Base-by-base conservation (phyloP, 2,888 invertebrate species). In the Anaspis maculata region DNA sequence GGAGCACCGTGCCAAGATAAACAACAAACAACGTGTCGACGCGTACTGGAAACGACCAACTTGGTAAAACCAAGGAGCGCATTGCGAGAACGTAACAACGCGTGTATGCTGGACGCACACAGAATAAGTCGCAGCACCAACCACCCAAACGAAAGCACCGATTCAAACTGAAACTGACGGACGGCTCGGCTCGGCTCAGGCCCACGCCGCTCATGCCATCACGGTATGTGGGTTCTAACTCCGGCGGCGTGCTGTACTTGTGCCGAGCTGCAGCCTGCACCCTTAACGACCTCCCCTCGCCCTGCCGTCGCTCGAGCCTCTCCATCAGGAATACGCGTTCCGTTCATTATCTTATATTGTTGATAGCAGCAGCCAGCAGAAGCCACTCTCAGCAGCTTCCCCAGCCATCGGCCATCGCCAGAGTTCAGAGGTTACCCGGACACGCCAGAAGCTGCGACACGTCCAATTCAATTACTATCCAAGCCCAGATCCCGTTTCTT, bases 291-390 rank as follows among this genome's bases (percentile, higher is more conserved):
- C 22, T 30, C 12, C 26, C 30, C 14, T 29, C 13, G 21, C 14
- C 29, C 30, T 34, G 23, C 29, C 23, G 16, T 15, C 11, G 30
- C n/a, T n/a, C n/a, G n/a, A n/a, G 12, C 16, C 27, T 32, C 34
- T 32, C 28, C 34, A 25, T 34, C 34, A 32, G 29, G 28, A 39
- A 32, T 44, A 45, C 43, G 42, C 9, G 6, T 5, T 36, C 42
- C 48, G 44, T 46, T 46, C 45, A 45, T 49, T 49, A 49, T 50
- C 47, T 50, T 45, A 44, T 42, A 49, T 49, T 48, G 49, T 51
- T 46, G 47, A 51, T 39, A 28, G 32, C 21, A 9, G 25, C 32
- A 32, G 32, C n/a, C n/a, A n/a, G n/a, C n/a, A n/a, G n/a, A n/a
- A n/a, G n/a, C n/a, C n/a, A n/a, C n/a, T n/a, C n/a, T n/a, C n/a